These are phyloP conservation scores for Tryphoninae sp. DNA, from an alignment of 2,888 invertebrate species.

Conservation along the genomic window DNA sequence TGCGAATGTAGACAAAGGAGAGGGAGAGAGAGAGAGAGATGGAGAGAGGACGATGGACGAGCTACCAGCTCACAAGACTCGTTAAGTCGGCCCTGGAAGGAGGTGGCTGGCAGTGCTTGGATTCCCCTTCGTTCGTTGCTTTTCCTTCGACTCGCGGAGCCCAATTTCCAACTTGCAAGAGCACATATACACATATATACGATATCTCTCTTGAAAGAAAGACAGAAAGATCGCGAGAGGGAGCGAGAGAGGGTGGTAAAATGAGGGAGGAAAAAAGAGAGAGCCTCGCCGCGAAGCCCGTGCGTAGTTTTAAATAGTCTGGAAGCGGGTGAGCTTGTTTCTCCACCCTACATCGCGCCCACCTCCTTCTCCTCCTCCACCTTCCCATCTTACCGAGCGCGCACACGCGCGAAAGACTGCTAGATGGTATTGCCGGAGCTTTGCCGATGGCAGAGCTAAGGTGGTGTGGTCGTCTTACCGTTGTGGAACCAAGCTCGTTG, in stretches of 20 bases:
- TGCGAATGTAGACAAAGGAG: not conserved
- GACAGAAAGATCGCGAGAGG: slow-evolving; percentile 20
- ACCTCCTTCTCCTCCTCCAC: slow-evolving; percentile 28
- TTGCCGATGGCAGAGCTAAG: slow-evolving; percentile 58
- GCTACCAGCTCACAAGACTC: slow-evolving; percentile 71
- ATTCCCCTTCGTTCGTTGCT: slow-evolving; percentile 62
- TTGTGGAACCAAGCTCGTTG: slow-evolving; percentile 23
- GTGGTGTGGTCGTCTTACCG: slow-evolving; percentile 37
- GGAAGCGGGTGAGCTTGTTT: slow-evolving; percentile 71
- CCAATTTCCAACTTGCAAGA: slow-evolving; percentile 53
- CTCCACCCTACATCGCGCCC: slow-evolving; percentile 9
- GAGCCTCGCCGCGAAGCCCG: slow-evolving; percentile 62
- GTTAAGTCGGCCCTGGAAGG: slow-evolving; percentile 73
- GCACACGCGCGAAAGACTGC: slow-evolving; percentile 53
- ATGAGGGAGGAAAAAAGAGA: slow-evolving; percentile 11
- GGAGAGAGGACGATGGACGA: slow-evolving; percentile 59
- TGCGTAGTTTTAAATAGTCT: slow-evolving; percentile 81
- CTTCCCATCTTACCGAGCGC: slow-evolving; percentile 40
- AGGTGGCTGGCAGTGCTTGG: slow-evolving; percentile 62
- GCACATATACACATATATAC: slow-evolving; percentile 41
- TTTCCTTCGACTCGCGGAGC: slow-evolving; percentile 59
- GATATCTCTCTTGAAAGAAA: slow-evolving; percentile 49
- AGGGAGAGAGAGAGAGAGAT: slow-evolving; percentile 6
- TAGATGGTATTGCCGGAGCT: slow-evolving; percentile 34
- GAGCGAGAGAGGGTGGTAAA: slow-evolving; percentile 23